Base-by-base conservation (phyloP, 1,140 invertebrate species). In the Formica exsecta region DNA sequence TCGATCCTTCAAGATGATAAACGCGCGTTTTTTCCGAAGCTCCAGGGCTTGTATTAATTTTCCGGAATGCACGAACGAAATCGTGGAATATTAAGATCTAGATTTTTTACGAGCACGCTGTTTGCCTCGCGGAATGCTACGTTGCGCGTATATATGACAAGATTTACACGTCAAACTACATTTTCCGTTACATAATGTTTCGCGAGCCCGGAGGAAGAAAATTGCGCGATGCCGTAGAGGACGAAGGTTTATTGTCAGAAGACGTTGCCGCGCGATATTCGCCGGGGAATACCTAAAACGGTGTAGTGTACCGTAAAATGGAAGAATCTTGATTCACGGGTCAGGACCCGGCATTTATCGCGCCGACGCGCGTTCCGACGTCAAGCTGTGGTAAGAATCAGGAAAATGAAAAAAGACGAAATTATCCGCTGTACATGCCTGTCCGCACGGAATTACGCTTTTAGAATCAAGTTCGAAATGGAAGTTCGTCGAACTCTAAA, bases 251-350 rank as follows among this genome's bases (percentile, higher is more conserved):
- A 74, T 70, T 65, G 48, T 62, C 32, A 41, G 68, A 85, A 81
- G 62, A 74, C 59, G 8, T 22, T 84, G 68, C 5, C 74, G 36
- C 25, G 19, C 48, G 54, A 8, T 73, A 54, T 9, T 44, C 87
- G 36, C 71, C 48, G 38, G 65, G 71, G 73, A 86, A 32, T 64
- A 62, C 66, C 85, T 73, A 77, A 90, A 85, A 90, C 89, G 77
- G 70, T 32, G 77, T 89, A 86, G 54, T 70, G 85, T 85, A 64
- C 29, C 54, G 68, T 86, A 86, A 90, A 87, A 84, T 74, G 74
- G 61, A 22, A 74, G 13, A 87, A 90, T 44, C 77, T 89, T 36
- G 75, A 57, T 22, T 22, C 57, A 25, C 44, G 66, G 62, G 36
- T 76, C 48, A 41, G 59, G 32, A 76, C 65, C 29, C 71, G 65